Evolutionary conservation across 2,113 vertebrate genomes (phyloP), one percentile per base, ranked within the genome.

Genomic region (Neogobius melanostomus): DNA sequence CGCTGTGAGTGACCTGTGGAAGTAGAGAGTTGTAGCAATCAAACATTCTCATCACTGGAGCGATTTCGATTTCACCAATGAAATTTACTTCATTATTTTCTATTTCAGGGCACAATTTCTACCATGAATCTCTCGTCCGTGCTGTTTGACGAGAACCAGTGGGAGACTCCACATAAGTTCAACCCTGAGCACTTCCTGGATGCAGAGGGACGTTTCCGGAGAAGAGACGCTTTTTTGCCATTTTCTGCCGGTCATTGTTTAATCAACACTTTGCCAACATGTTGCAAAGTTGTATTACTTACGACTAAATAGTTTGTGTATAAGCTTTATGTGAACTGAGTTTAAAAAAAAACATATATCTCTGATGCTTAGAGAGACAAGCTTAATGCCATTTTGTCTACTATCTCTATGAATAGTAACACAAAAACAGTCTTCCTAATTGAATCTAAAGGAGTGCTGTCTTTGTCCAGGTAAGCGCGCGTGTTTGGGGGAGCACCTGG

Each of bases 181-280:
- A 96, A 95, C 75, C 95, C 95, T 0, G 91, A 89, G 46, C 95
- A 96, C 79, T 97, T 97, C 81, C 86, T 97, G 89, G 93, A 96
- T 76, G 77, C 84, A 60, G 87, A 95, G 6, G 93, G 95, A 60
- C 90, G 90, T 68, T 95, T 96, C 79, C 88, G 88, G 69, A 94
- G 86, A 76, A 90, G 75, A 63, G 95, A 96, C 1, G 87, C 93
- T 70, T 97, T 97, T 81, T 70, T 96, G 66, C 94, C 95, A 8
- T 98, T 98, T 88, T 96, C 94, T 77, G 85, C 93, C 88, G 94
- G 95, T 98, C 88, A 7, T 10, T 74, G 12, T 17, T 5, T 0
- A 36, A 36, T 4, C 28, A 36, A 36, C 28, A 36, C 28, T 36
- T 36, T 36, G 28, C 3, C 28, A 36, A 50, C 49, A 50, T 50